phyloP scores from a whole-genome alignment of 2,797 vertebrate species.

The Sebastes umbrosus region DNA sequence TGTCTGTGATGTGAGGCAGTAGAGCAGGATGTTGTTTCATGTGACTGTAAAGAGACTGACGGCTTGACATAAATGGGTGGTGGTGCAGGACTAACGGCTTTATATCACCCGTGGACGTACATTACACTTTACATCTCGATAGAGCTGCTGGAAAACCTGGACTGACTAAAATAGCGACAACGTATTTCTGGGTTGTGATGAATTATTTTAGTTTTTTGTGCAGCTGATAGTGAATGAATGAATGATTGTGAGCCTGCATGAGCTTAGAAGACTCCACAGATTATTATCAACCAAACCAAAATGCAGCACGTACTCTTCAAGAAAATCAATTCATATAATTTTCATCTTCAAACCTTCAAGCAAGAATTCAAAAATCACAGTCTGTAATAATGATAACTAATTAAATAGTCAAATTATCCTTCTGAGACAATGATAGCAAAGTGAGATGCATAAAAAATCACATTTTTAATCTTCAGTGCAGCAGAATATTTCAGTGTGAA shows the following conservation, averaged over 20 bases:
- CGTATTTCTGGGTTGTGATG: neutral
- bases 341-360: neutral
- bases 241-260: neutral
- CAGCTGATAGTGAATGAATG: neutral
- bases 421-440: neutral
- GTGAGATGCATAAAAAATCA: neutral
- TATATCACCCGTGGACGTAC: neutral
- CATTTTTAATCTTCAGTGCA: neutral
- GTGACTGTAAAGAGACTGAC: slow-evolving; percentile 8
- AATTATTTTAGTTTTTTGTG: neutral
- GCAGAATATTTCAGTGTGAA: slow-evolving; percentile 1
- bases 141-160: neutral
- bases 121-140: neutral
- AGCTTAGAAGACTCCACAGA: neutral
- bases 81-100: neutral
- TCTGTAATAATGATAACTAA: neutral
- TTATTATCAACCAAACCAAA: neutral
- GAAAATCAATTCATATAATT: neutral
- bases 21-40: neutral
- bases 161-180: neutral
- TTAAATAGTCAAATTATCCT: neutral
- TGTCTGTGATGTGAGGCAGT: neutral
- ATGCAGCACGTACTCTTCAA: neutral
- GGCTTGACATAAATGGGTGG: slow-evolving; percentile 37
- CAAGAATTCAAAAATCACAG: neutral